phyloP scores from a whole-genome alignment of 2,888 invertebrate genomes.

The Crossocerus cetratus region DNA sequence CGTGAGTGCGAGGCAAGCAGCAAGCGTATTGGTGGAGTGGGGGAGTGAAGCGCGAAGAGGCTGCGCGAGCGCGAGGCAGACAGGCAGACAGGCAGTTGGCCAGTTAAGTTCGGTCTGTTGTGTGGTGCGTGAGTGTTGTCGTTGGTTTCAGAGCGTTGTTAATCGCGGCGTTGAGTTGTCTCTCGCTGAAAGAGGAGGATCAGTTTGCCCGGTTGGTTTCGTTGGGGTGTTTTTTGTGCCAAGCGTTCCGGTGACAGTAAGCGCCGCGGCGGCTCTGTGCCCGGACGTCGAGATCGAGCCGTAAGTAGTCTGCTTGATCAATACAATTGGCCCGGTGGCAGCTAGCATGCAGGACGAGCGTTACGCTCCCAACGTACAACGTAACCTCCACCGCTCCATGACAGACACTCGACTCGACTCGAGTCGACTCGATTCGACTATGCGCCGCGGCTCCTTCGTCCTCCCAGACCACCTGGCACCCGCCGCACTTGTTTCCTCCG shows the following conservation, averaged over 20 bases:
- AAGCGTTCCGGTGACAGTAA: not conserved
- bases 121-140: constrained; percentile 61
- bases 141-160: constrained; percentile 41
- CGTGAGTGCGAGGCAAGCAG: too few relatives aligned
- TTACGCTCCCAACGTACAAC: constrained; percentile 50
- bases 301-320: constrained; percentile 14
- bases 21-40: too few relatives aligned
- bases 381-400: constrained; percentile 56
- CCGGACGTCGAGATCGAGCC: not conserved
- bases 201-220: not conserved
- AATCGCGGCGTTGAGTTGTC: constrained; percentile 11
- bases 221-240: not conserved
- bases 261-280: not conserved
- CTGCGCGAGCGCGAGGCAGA: constrained; percentile 31
- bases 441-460: too few relatives aligned
- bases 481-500: not conserved
- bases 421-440: too few relatives aligned
- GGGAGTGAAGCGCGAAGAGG: constrained; percentile 42
- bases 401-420: too few relatives aligned
- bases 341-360: constrained; percentile 11
- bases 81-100: too few relatives aligned
- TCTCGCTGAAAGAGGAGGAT: too few relatives aligned
- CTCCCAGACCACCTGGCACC: not conserved
- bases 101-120: constrained; percentile 65
- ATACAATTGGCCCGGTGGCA: constrained; percentile 1